phyloP scores from a whole-genome alignment of 2,888 invertebrate species.

The Athalia circularis region DNA sequence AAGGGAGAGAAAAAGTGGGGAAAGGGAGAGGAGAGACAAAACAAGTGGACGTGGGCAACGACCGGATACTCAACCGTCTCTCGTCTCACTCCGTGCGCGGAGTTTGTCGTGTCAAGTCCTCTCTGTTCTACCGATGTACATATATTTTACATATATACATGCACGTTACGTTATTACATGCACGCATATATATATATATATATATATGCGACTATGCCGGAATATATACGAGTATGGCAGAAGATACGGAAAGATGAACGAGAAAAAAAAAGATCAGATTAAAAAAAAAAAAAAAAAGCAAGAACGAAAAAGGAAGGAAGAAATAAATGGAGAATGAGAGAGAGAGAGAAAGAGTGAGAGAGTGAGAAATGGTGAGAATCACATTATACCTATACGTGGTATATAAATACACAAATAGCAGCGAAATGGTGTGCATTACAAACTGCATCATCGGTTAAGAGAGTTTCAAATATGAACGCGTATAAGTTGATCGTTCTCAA shows the following conservation, averaged over 20 bases:
- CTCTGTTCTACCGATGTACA: conserved; percentile 27
- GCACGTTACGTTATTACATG: conserved; percentile 1
- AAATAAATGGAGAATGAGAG: too few species aligned
- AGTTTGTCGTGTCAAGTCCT: conserved; percentile 22
- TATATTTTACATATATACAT: neutral
- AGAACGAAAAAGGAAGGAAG: conserved; percentile 21
- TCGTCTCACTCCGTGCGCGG: conserved; percentile 38
- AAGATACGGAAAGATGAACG: conserved; percentile 32
- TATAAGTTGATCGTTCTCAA: too few species aligned
- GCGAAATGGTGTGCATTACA: neutral
- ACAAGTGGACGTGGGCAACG: conserved; percentile 72
- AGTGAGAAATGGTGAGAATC: too few species aligned
- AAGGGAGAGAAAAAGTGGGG: conserved; percentile 12
- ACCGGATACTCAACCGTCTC: conserved; percentile 69
- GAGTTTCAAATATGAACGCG: too few species aligned
- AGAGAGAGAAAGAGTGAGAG: too few species aligned
- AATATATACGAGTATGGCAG: conserved; percentile 48
- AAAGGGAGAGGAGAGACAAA: conserved; percentile 62
- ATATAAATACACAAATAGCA: conserved; percentile 35
- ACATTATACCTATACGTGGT: too few species aligned
- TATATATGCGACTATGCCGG: conserved; percentile 25
- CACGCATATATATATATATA: conserved; percentile 43
- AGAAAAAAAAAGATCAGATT: neutral
- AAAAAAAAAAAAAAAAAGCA: conserved; percentile 46
- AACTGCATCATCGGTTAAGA: too few species aligned